Conservation (phyloP, 2,888 invertebrate species). For the Papilio gigon region DNA sequence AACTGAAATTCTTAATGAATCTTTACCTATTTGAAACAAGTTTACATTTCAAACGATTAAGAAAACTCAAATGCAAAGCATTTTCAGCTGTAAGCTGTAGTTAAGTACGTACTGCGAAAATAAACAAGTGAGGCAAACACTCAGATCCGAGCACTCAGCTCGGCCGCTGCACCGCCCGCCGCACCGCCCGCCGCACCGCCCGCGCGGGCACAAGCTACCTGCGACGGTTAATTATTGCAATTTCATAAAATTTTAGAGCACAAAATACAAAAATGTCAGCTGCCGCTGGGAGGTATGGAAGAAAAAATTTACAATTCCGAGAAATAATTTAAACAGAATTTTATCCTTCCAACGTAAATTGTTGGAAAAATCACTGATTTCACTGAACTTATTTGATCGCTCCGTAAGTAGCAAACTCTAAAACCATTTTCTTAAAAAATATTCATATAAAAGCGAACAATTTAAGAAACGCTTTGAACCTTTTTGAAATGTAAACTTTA, state of each 20-base stretch:
- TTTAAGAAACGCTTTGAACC: slow-evolving; percentile 39
- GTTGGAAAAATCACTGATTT: neutral
- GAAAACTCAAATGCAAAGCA: slow-evolving; percentile 9
- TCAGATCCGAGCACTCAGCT: slow-evolving; percentile 7
- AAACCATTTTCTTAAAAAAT: neutral
- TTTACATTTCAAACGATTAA: neutral
- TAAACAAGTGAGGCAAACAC: slow-evolving; percentile 2
- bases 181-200: neutral
- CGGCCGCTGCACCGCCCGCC: neutral
- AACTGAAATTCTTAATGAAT: no score
- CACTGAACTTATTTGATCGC: neutral
- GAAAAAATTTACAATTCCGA: neutral
- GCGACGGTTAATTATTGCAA: neutral
- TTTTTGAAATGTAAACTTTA: slow-evolving; percentile 43
- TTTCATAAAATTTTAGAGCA: neutral
- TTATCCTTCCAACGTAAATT: no score
- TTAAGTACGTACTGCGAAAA: slow-evolving; percentile 12
- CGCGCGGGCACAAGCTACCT: neutral
- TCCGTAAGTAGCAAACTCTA: neutral
- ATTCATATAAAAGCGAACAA: slow-evolving; percentile 7
- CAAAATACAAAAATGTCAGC: neutral
- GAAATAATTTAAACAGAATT: neutral
- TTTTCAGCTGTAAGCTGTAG: neutral
- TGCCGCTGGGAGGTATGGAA: neutral
- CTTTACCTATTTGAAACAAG: no score